Evolutionary conservation across 2,797 vertebrate genomes (phyloP), one percentile per base, ranked within the genome.

Genomic region (Microctenopoma lineatum): DNA sequence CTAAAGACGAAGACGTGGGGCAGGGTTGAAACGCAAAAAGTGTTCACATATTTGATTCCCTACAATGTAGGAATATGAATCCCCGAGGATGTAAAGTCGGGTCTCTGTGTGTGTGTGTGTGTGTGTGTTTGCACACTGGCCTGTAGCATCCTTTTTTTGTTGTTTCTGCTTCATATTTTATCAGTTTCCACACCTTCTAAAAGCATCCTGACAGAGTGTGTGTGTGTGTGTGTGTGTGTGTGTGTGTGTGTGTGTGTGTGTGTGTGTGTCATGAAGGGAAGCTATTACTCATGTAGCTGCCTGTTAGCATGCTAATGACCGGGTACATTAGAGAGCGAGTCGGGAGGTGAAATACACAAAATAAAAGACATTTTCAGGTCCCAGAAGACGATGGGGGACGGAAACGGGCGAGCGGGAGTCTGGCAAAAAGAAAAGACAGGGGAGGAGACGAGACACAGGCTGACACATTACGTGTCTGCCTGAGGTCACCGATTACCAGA

Each of bases 401-500:
- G 13, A 32, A 8, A 56, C 21, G 12, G 55, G 2, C 10, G 29
- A 1, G 18, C 38, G 1, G 14, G 25, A 38, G 44, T 54, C n/a
- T 53, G 34, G 11, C 1, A 7, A 29, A 44, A 52, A 45, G 7
- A 57, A 14, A 29, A 27, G 11, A 64, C 0, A 2, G 4, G 32
- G 32, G 6, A 12, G 15, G 4, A 58, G 59, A 45, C 21, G 0
- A 55, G 46, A 58, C 6, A 3, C 18, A 32, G 62, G 69, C 58
- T 71, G 75, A 76, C 75, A 60, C 62, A 42, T 26, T 13, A 44
- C 3, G 0, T 48, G 41, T 75, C 45, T 62, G 54, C 60, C 59
- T 27, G 27, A 66, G 59, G 73, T 83, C 75, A 54, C 41, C 61
- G 26, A 74, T 79, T 64, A 65, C 66, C 53, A 70, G 34, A 48